Evolutionary conservation across 2,113 vertebrate species (phyloP).

Genomic region (Pachycephala philippinensis): DNA sequence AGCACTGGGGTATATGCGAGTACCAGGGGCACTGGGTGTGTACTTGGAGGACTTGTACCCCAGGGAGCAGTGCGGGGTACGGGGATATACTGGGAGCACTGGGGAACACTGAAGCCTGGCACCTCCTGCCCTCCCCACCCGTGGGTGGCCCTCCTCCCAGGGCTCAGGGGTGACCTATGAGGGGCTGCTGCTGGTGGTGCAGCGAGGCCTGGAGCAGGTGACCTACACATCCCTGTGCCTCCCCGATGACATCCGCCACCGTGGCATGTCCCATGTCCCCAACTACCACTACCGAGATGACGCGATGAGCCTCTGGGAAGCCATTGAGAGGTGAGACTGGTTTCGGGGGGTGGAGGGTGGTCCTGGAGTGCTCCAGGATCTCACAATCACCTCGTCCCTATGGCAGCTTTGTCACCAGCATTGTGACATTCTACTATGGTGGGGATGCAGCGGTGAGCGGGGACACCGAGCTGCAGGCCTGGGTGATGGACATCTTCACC

Average conservation of each 20-base stretch:
- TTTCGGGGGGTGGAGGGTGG: neutral
- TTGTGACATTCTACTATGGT: neutral
- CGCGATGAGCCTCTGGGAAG: neutral
- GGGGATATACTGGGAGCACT: neutral
- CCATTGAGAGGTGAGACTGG: neutral
- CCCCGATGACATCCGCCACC: neutral
- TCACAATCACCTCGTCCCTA: neutral
- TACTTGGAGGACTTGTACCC: neutral
- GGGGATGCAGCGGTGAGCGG: neutral
- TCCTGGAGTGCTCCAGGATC: neutral
- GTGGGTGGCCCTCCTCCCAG: neutral
- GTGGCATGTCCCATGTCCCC: neutral
- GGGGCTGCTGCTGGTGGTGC: neutral
- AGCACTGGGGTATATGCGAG: neutral
- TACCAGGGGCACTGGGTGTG: neutral
- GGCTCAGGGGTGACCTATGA: neutral
- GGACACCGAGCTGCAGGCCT: neutral
- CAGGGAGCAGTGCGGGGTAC: neutral
- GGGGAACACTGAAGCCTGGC: neutral
- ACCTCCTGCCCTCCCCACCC: neutral
- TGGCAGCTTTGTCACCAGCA: neutral
- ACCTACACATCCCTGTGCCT: neutral
- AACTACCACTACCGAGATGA: neutral
- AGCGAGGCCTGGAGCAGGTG: neutral
- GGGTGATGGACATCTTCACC: conserved; percentile 8